Evolutionary conservation across 1,140 invertebrate species (phyloP).

Genomic region (Aphelenchoides avenae): DNA sequence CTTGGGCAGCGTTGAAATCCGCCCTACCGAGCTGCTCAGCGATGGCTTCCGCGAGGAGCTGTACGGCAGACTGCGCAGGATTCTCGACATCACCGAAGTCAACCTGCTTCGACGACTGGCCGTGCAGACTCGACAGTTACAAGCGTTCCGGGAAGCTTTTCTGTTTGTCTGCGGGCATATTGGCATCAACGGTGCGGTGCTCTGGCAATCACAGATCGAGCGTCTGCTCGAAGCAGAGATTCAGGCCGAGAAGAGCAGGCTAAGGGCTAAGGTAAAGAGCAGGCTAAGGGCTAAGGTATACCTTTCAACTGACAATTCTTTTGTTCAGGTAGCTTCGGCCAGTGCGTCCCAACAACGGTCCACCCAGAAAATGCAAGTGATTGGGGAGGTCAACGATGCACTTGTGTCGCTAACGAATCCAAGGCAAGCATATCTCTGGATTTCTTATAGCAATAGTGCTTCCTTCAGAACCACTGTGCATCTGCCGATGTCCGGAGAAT

Average conservation of each 20-base stretch:
- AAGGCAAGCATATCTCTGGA: constrained; percentile 9
- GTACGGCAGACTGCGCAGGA: constrained; percentile 7
- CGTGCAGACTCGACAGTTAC: constrained; percentile 11
- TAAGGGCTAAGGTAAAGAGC: constrained; percentile 4
- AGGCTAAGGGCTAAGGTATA: constrained; percentile 1
- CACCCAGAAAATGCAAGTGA: not conserved
- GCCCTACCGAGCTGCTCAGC: constrained; percentile 24
- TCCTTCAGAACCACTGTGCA: constrained; percentile 28
- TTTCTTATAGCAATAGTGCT: constrained; percentile 1
- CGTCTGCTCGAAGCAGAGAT: not conserved
- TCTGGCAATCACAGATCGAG: constrained; percentile 18
- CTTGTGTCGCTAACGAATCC: not conserved
- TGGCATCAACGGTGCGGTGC: constrained; percentile 32
- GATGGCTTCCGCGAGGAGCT: constrained; percentile 45
- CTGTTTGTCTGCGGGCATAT: constrained; percentile 48
- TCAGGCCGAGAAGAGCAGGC: not conserved
- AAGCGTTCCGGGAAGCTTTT: constrained; percentile 36
- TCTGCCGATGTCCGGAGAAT: constrained; percentile 8
- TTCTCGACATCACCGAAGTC: constrained; percentile 1
- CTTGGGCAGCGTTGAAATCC: constrained; percentile 35
- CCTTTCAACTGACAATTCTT: constrained; percentile 8
- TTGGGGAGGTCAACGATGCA: not conserved
- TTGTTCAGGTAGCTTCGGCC: constrained; percentile 7
- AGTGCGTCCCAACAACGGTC: not conserved
- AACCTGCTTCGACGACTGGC: constrained; percentile 27